Evolutionary conservation across 2,113 vertebrate genomes (phyloP).

Genomic region (Apteryx owenii): DNA sequence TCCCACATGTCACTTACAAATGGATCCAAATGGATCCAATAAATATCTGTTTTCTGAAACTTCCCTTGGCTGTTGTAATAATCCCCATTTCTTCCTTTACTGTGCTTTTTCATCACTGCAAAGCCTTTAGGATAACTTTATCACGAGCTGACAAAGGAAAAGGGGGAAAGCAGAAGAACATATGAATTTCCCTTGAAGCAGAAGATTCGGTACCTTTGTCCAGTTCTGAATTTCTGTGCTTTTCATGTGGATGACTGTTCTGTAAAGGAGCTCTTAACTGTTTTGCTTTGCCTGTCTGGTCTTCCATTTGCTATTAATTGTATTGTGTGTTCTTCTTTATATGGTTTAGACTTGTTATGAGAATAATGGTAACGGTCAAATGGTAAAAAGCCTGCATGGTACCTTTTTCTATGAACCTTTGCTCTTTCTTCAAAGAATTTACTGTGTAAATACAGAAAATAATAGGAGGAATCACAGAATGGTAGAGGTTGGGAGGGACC

Average conservation of each 20-base stretch:
- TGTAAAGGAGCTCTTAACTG: neutral
- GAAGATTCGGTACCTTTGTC: neutral
- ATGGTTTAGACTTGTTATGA: neutral
- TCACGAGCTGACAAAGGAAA: neutral
- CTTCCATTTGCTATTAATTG: neutral
- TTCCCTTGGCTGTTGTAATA: neutral
- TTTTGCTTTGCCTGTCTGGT: neutral
- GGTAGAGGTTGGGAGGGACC: neutral
- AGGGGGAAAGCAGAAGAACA: accelerated
- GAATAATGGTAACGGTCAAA: neutral
- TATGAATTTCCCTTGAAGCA: neutral
- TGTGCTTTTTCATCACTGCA: neutral
- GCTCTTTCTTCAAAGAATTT: neutral
- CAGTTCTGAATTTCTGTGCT: neutral
- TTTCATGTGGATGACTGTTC: neutral
- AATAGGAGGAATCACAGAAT: neutral
- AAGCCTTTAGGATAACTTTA: neutral
- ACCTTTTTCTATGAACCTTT: neutral
- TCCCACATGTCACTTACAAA: neutral
- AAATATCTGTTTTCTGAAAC: neutral
- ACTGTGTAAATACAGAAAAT: neutral
- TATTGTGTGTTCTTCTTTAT: neutral
- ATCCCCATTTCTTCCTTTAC: neutral
- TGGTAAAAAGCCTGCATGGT: neutral
- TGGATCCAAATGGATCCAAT: neutral